Percentiles rank a stretch among this genome's conserved stretches.
These are phyloP conservation scores for Macaria liturata DNA, from an alignment of 2,888 invertebrate genomes.

Conservation along the genomic window DNA sequence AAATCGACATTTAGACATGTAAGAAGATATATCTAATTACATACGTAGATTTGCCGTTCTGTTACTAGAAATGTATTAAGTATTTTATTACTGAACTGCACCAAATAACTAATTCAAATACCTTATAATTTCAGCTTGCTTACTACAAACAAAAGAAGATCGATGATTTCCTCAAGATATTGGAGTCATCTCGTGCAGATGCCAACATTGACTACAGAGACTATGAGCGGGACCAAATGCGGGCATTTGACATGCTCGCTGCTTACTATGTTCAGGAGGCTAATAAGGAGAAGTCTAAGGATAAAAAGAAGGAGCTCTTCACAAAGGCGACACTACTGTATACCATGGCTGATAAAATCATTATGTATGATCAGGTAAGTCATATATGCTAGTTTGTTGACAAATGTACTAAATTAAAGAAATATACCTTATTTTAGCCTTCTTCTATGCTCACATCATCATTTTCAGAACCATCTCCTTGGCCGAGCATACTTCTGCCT, in stretches of 20 bases:
- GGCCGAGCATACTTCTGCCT: conserved; percentile 99
- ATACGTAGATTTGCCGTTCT: too few relatives aligned
- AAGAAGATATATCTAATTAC: too few relatives aligned
- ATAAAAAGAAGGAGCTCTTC: conserved; percentile 96
- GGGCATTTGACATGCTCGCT: conserved; percentile 97
- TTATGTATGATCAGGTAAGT: conserved; percentile 99
- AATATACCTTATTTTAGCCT: too few relatives aligned
- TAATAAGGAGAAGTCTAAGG: conserved; percentile 97
- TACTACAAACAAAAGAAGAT: conserved; percentile 97
- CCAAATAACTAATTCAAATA: too few relatives aligned
- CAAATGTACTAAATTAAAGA: too few relatives aligned
- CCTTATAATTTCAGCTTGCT: conserved; percentile 87
- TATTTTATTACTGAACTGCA: too few relatives aligned
- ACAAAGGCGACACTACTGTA: conserved; percentile 98
- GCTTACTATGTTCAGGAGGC: conserved; percentile 99
- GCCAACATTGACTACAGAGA: conserved; percentile 94
- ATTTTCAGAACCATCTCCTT: conserved; percentile 93
- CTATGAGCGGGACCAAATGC: conserved; percentile 98
- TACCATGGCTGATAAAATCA: conserved; percentile 99
- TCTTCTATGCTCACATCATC: conserved; percentile 9
- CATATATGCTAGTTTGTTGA: too few relatives aligned
- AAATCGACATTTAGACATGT: too few relatives aligned
- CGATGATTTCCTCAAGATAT: conserved; percentile 96
- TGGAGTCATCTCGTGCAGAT: conserved; percentile 94
- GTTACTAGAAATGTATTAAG: too few relatives aligned